These are phyloP conservation scores for Leguminivora glycinivorella DNA, from an alignment of 1,140 invertebrate species.

Conservation along the genomic window DNA sequence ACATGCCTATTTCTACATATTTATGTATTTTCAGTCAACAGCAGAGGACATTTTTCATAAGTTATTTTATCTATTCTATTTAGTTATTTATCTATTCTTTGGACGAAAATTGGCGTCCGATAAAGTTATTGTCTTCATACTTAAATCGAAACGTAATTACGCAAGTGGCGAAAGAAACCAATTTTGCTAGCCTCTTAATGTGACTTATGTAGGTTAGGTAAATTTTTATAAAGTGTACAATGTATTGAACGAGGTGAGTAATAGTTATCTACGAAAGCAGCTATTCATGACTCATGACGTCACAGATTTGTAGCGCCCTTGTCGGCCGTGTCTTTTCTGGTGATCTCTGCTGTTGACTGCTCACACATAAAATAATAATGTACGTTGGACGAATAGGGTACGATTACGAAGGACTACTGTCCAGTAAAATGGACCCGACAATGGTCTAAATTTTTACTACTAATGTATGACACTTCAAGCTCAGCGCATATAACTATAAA, in stretches of 20 bases:
- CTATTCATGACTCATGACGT: too few relatives aligned
- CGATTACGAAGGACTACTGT: background rate
- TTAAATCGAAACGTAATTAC: background rate
- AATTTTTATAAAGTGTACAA: too few relatives aligned
- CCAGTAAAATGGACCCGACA: constrained; percentile 35
- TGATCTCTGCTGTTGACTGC: background rate
- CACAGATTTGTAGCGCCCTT: too few relatives aligned
- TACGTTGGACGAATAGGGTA: background rate
- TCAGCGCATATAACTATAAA: constrained; percentile 16
- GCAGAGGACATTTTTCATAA: background rate
- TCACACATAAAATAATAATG: background rate
- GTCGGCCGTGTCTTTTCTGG: background rate
- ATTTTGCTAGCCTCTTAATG: too few relatives aligned
- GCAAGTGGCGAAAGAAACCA: too few relatives aligned
- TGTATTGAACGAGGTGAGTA: too few relatives aligned
- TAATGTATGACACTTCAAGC: constrained; percentile 18
- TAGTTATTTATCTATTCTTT: too few relatives aligned
- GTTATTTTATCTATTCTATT: background rate
- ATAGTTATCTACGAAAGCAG: too few relatives aligned
- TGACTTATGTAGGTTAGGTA: too few relatives aligned
- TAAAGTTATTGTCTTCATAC: background rate
- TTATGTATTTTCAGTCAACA: background rate
- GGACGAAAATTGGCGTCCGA: too few relatives aligned
- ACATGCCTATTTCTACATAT: background rate
- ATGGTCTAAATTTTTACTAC: constrained; percentile 31